phyloP scores from a whole-genome alignment of 2,113 vertebrate genomes.

The human (Homo sapiens) region GRCh38 chr7:3499501-3500000 shows the following conservation, averaged over 20 bases:
- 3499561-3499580: background rate
- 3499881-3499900: background rate
- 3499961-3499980: background rate
- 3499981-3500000: background rate
- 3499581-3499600: background rate
- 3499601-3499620: background rate
- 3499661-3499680: background rate
- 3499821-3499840: background rate
- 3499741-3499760: background rate
- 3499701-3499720: background rate
- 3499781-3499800: background rate
- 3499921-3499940: too few species aligned
- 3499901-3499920: background rate
- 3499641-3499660: background rate
- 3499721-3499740: background rate
- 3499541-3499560: background rate
- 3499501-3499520: accelerated
- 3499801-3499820: background rate
- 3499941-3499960: background rate
- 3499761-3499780: background rate
- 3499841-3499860: background rate
- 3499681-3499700: background rate
- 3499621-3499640: background rate
- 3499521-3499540: background rate
- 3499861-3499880: background rate